A percentile compares a stretch with the other conserved stretches of the same genome.
These are phyloP conservation scores for Apostichopus californicus DNA, from an alignment of 35 echinoderm and acorn worm species.

Conservation along the genomic window DNA sequence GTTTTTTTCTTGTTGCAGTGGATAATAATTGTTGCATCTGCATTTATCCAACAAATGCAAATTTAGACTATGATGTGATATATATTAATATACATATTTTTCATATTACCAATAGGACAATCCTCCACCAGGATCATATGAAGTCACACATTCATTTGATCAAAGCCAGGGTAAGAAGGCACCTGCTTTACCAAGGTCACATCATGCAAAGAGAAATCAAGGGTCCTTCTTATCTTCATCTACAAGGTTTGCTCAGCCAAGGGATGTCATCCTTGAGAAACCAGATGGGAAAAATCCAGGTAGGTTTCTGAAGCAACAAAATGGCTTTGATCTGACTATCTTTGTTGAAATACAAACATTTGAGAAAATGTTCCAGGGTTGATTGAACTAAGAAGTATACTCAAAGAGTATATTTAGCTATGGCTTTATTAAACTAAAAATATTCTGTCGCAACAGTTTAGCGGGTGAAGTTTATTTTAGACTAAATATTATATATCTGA, in stretches of 20 bases:
- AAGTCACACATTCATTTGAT: slow-evolving; percentile 81
- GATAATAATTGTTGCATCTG: not conserved
- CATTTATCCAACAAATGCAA: too few relatives aligned
- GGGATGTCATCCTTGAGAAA: slow-evolving; percentile 87
- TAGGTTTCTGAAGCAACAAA: not conserved
- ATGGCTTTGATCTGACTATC: too few relatives aligned
- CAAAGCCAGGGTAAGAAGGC: slow-evolving; percentile 73
- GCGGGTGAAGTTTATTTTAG: too few relatives aligned
- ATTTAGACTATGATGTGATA: too few relatives aligned
- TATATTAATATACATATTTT: not conserved
- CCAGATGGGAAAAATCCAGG: slow-evolving; percentile 83
- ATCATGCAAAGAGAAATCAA: slow-evolving; percentile 72
- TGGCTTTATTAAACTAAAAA: too few relatives aligned
- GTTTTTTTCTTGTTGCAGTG: not conserved
- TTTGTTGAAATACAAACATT: not conserved
- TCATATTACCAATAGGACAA: slow-evolving; percentile 63
- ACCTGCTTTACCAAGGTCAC: slow-evolving; percentile 72
- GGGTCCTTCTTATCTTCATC: slow-evolving; percentile 93
- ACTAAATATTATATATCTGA: too few relatives aligned
- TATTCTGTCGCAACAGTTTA: too few relatives aligned
- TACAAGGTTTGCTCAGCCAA: slow-evolving; percentile 74
- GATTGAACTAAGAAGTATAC: too few relatives aligned
- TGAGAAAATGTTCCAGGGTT: too few relatives aligned
- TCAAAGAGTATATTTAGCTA: too few relatives aligned
- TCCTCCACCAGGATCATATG: slow-evolving; percentile 94